These are phyloP conservation scores for Sarcophilus harrisii DNA, from an alignment of 2,797 vertebrate genomes.

Conservation along the genomic window DNA sequence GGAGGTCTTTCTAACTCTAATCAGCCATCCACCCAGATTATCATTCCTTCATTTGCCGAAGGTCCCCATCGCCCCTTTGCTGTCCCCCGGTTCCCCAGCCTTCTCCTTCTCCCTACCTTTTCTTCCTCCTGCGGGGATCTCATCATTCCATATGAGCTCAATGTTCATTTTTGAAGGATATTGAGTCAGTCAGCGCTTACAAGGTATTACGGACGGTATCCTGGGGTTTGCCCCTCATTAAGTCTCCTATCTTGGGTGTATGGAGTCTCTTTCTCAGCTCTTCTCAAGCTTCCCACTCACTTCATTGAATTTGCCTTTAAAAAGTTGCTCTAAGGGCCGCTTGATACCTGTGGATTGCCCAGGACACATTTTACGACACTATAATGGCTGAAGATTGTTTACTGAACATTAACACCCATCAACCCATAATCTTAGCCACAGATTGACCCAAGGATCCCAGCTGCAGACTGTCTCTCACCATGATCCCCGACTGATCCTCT, in stretches of 20 bases:
- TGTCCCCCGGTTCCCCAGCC: not conserved
- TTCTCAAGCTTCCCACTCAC: not conserved
- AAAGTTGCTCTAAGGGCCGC: not conserved
- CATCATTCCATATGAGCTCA: not conserved
- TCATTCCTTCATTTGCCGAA: not conserved
- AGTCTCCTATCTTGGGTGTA: not conserved
- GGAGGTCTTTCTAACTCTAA: not conserved
- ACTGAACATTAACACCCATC: not conserved
- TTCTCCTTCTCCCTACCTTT: not conserved
- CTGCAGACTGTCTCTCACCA: not conserved
- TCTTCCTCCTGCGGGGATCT: not conserved
- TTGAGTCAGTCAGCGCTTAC: not conserved
- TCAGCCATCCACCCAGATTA: not conserved
- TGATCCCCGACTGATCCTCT: not conserved
- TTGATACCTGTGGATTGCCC: not conserved
- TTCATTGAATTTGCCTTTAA: not conserved
- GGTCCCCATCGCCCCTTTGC: not conserved
- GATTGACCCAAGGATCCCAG: not conserved
- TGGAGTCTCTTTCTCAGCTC: not conserved
- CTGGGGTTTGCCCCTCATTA: not conserved
- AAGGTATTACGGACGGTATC: not conserved
- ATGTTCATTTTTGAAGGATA: not conserved
- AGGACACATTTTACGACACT: not conserved
- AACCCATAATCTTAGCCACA: not conserved
- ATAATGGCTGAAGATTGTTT: not conserved